Base-by-base conservation (phyloP, 2,888 invertebrate species). In the Drosophila formosana region DNA sequence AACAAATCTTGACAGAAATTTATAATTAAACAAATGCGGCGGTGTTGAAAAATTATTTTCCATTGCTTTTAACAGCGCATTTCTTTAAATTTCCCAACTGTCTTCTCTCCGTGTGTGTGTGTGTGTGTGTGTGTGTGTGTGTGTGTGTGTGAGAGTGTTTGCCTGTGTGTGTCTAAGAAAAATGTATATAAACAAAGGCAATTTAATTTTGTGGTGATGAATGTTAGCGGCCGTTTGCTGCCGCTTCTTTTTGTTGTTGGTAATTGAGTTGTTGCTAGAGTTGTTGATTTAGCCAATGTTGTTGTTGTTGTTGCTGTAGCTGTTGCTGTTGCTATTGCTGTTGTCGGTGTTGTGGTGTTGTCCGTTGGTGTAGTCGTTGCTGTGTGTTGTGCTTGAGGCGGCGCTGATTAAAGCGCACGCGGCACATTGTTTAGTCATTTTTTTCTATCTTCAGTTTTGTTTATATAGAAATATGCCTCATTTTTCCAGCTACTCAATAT, bases 151-250 rank as follows among this genome's bases (percentile, higher is more conserved):
- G 45, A 58, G 62, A 30, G 43, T 55, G 18, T 18, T 18, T 18
- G 18, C 18, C 18, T 46, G 45, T 68, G 56, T 68, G 45, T 63
- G 57, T 72, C 61, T 74, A 55, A 52, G 62, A 57, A 68, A 72
- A 78, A 78, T 82, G 67, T 87, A 84, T 87, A 83, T 83, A 83
- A 83, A 87, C 83, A 83, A 83, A 80, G 67, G 73, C 87, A 82
- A 83, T 84, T 87, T 84, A 87, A 83, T 87, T 83, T 78, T 71
- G 82, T 87, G 87, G 78, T 87, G 83, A 83, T 83, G 83, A 87
- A 83, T 83, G 83, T 83, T 86, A 66, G 75, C 82, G 64, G 75
- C 72, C 83, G 80, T 72, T 78, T 78, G 75, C 62, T 74, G 73
- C 72, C 61, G 72, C 72, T 37, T 63, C 7, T 52, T 69, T 34